phyloP scores from a whole-genome alignment of 2,888 invertebrate genomes.

The Noctua pronuba region DNA sequence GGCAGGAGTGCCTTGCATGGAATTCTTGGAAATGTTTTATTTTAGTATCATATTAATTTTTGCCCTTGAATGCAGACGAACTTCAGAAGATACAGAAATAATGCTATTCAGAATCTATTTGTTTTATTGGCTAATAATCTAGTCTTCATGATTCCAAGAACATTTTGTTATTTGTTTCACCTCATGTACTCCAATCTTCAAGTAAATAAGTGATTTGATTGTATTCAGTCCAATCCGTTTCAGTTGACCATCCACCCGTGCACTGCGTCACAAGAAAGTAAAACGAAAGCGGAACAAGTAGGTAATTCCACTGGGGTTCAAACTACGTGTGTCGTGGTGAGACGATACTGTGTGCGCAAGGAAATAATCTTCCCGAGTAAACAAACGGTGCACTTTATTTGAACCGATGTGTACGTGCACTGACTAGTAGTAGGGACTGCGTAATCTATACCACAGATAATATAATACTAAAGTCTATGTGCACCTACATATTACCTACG shows the following conservation, averaged over 20 bases:
- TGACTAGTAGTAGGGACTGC: conserved; percentile 66
- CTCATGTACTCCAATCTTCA: neutral
- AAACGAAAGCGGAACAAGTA: conserved; percentile 78
- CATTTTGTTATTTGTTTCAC: neutral
- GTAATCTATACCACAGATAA: conserved; percentile 22
- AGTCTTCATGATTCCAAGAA: neutral
- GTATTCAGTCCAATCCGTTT: neutral
- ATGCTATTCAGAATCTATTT: neutral
- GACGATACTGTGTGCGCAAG: conserved; percentile 82
- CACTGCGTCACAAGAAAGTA: conserved; percentile 76
- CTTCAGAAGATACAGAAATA: neutral
- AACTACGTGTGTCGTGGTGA: conserved; percentile 78
- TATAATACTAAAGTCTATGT: neutral
- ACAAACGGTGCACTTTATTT: conserved; percentile 85
- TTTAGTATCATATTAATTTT: neutral
- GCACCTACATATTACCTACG: neutral
- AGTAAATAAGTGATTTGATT: neutral
- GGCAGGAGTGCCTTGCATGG: neutral
- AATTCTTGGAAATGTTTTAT: conserved; percentile 5
- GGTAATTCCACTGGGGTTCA: conserved; percentile 80
- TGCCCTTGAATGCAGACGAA: neutral
- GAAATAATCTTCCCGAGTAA: conserved; percentile 86
- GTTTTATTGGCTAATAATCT: neutral
- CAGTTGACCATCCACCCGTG: conserved; percentile 39
- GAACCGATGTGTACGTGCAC: conserved; percentile 77